A percentile compares a stretch with the other conserved stretches of the same genome.
These are phyloP conservation scores for Cetonia aurata DNA, from an alignment of 2,888 invertebrate genomes.

Conservation along the genomic window DNA sequence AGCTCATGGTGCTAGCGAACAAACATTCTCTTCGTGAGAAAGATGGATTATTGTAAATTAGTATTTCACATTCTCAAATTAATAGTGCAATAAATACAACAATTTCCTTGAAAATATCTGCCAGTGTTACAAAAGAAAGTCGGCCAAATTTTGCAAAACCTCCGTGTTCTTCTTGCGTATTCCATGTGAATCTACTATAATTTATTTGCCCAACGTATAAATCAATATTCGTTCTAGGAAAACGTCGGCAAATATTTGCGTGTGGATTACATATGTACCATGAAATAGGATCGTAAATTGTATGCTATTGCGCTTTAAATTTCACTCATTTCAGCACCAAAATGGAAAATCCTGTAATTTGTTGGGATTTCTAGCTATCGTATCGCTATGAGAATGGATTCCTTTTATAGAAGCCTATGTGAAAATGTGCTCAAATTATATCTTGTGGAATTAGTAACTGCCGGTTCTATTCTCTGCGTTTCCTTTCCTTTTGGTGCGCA, in stretches of 20 bases:
- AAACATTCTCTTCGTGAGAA: too few relatives aligned
- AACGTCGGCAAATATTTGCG: constrained; percentile 18
- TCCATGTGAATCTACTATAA: background rate
- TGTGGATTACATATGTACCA: constrained; percentile 1
- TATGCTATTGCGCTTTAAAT: constrained; percentile 6
- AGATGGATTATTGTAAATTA: too few relatives aligned
- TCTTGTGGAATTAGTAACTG: constrained; percentile 5
- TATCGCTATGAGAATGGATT: background rate
- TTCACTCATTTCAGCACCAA: constrained; percentile 10
- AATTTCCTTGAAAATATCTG: too few relatives aligned
- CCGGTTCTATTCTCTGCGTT: background rate
- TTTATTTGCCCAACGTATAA: constrained; percentile 1
- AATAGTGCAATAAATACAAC: too few relatives aligned
- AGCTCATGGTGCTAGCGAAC: too few relatives aligned
- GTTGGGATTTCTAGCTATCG: background rate
- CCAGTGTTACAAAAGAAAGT: too few relatives aligned
- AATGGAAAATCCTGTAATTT: constrained; percentile 7
- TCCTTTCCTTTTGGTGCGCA: background rate
- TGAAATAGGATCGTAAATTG: constrained; percentile 2
- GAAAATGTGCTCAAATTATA: background rate
- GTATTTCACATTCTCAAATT: too few relatives aligned
- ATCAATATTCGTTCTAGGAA: constrained; percentile 14
- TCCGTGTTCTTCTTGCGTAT: too few relatives aligned
- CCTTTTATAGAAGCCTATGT: background rate
- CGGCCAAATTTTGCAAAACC: too few relatives aligned